These are phyloP conservation scores for Myotis yumanensis DNA, from an alignment of 2,113 vertebrate genomes.

Conservation along the genomic window DNA sequence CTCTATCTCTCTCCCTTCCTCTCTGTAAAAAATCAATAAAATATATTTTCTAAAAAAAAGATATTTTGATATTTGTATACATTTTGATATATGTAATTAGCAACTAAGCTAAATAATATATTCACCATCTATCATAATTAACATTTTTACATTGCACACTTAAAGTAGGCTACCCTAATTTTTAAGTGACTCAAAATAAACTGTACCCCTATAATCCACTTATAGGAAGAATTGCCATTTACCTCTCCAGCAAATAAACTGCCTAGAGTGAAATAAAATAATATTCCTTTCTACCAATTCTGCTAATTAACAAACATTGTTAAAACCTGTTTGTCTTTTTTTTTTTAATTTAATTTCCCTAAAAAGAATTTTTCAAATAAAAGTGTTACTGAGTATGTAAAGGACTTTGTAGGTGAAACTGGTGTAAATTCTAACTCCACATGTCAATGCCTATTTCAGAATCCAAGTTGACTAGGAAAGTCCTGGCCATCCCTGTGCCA, in stretches of 20 bases:
- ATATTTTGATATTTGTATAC: not conserved
- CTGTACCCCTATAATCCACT: not conserved
- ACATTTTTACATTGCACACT: not conserved
- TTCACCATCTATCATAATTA: not conserved
- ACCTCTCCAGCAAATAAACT: not conserved
- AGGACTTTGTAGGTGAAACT: not conserved
- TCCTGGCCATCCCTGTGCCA: not conserved
- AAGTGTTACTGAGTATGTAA: not conserved
- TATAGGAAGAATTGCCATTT: not conserved
- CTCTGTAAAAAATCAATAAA: too few relatives aligned
- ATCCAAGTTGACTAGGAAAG: not conserved
- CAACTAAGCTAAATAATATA: not conserved
- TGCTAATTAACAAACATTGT: not conserved
- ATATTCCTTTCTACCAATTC: not conserved
- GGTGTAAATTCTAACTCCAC: not conserved
- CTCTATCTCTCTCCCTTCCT: too few relatives aligned
- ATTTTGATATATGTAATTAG: not conserved
- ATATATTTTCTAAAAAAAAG: too few relatives aligned
- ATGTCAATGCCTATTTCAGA: not conserved
- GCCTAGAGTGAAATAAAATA: not conserved
- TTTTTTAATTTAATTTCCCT: not conserved
- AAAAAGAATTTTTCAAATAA: not conserved
- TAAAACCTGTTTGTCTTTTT: not conserved
- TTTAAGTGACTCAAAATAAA: not conserved
- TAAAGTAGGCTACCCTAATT: not conserved